Evolutionary conservation across 2,113 vertebrate genomes (phyloP).

Genomic region (Ammodytes marinus): DNA sequence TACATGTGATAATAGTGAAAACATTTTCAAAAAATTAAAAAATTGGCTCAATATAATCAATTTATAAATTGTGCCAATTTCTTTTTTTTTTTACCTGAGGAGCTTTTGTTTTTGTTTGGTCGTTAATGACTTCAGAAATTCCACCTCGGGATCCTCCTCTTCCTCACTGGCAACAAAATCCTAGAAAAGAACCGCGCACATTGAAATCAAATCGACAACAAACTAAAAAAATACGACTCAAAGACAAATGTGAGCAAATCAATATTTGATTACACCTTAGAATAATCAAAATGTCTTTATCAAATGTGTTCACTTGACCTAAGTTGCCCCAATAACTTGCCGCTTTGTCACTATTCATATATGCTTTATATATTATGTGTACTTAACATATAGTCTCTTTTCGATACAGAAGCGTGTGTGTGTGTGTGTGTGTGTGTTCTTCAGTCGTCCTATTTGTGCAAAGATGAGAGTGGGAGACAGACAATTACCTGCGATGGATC

Average conservation of each 20-base stretch:
- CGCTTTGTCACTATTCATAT: slow-evolving; percentile 87
- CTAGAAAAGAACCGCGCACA: slow-evolving; percentile 74
- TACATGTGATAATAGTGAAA: not conserved
- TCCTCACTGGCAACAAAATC: slow-evolving; percentile 95
- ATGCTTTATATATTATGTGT: slow-evolving; percentile 73
- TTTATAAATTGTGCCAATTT: not conserved
- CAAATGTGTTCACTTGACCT: slow-evolving; percentile 50
- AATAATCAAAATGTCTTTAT: slow-evolving; percentile 47
- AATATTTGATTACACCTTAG: slow-evolving; percentile 19
- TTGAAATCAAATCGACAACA: not conserved
- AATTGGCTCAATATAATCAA: not conserved
- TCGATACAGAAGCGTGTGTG: slow-evolving; percentile 61
- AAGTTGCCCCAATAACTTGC: slow-evolving; percentile 74
- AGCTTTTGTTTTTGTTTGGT: slow-evolving; percentile 98
- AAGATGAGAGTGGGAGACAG: slow-evolving; percentile 75
- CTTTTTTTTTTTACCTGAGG: slow-evolving; percentile 87
- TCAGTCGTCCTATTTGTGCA: slow-evolving; percentile 39
- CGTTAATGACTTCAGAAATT: slow-evolving; percentile 96
- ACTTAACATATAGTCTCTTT: slow-evolving; percentile 85
- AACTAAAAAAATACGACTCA: not conserved
- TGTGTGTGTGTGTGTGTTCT: slow-evolving; percentile 23
- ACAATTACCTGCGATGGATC: slow-evolving; percentile 98
- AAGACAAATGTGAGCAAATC: slow-evolving; percentile 19
- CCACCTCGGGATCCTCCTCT: slow-evolving; percentile 97
- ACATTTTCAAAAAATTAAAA: slow-evolving; percentile 2